phyloP scores from a whole-genome alignment of 2,113 vertebrate species.

The Halichoerus grypus region DNA sequence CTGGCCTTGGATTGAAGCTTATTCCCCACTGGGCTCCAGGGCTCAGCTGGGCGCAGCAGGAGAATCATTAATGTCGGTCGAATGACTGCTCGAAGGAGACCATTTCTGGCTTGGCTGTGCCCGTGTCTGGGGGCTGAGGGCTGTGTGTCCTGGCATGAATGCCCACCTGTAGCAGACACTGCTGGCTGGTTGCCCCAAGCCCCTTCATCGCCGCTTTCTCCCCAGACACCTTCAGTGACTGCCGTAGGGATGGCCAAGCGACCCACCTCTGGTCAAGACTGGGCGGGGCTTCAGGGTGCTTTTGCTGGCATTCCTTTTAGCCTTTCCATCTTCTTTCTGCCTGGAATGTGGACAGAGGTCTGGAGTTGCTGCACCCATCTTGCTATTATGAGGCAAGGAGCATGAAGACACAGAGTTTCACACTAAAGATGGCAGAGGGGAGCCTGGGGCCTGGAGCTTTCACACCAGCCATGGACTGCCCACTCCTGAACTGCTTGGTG shows the following conservation, averaged over 20 bases:
- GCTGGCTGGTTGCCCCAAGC: background rate
- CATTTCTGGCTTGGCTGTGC: background rate
- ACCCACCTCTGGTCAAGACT: background rate
- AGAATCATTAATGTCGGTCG: background rate
- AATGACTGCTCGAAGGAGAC: background rate
- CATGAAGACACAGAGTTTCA: background rate
- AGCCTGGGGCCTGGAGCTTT: background rate
- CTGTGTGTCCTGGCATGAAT: background rate
- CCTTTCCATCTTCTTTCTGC: background rate
- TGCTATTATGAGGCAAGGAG: background rate
- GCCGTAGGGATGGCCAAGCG: background rate
- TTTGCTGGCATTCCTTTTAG: background rate
- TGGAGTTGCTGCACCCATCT: background rate
- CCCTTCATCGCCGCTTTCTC: background rate
- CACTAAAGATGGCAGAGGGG: background rate
- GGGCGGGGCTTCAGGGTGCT: background rate
- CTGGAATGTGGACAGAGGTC: background rate
- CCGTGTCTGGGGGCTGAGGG: background rate
- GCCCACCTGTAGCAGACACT: background rate
- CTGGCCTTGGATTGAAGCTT: background rate
- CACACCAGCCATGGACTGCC: background rate
- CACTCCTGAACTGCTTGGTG: background rate
- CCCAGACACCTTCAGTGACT: background rate
- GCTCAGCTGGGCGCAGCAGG: background rate
- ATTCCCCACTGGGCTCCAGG: background rate